These are phyloP conservation scores for Plutella xylostella DNA, from an alignment of 2,888 invertebrate species.

Conservation along the genomic window DNA sequence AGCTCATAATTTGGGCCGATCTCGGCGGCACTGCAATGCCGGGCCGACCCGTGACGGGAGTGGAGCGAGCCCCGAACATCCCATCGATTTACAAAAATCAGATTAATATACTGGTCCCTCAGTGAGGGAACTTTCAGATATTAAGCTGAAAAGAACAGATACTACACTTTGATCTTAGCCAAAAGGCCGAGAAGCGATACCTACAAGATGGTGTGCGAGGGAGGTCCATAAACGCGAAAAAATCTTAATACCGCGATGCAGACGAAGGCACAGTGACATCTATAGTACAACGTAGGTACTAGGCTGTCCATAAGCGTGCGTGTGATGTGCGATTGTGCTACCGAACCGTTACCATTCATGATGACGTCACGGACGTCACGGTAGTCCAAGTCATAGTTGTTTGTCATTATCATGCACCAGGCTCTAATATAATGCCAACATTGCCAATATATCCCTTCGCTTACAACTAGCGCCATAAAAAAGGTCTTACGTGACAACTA, in stretches of 20 bases:
- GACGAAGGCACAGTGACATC: not conserved
- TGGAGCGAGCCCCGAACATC: constrained; percentile 10
- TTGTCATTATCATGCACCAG: too few relatives aligned
- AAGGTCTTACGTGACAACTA: too few relatives aligned
- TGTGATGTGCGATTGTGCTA: too few relatives aligned
- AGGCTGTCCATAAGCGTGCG: too few relatives aligned
- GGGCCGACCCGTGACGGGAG: constrained; percentile 9
- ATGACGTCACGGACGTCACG: too few relatives aligned
- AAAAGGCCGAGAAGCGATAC: not conserved
- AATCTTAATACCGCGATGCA: not conserved
- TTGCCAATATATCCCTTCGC: too few relatives aligned
- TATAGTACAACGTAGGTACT: too few relatives aligned
- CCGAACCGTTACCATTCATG: too few relatives aligned
- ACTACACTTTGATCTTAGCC: constrained; percentile 9
- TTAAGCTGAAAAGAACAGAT: constrained; percentile 10
- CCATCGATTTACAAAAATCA: constrained; percentile 8
- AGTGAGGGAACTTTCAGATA: constrained; percentile 9
- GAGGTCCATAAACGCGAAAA: not conserved
- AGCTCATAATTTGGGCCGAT: constrained; percentile 8
- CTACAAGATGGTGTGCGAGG: not conserved
- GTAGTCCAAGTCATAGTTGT: too few relatives aligned
- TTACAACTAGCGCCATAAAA: too few relatives aligned
- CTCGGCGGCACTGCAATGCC: constrained; percentile 10
- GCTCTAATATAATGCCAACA: too few relatives aligned
- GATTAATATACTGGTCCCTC: constrained; percentile 9